Conservation (phyloP, 2,797 vertebrate genomes). For the Danio aesculapii region DNA sequence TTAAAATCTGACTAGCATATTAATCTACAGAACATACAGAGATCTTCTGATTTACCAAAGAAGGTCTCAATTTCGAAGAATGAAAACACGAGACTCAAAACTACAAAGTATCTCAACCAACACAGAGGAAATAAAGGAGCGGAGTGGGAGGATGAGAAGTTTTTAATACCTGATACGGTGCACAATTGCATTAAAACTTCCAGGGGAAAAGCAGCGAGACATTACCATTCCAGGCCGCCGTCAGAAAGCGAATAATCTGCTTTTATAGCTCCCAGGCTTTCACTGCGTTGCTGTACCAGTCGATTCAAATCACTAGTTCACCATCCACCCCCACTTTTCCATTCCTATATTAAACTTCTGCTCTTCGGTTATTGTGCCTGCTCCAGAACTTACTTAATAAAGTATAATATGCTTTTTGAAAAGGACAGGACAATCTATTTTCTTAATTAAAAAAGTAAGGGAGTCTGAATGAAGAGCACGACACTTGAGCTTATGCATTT, state of each 20-base stretch:
- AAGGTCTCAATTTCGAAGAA: constrained; percentile 13
- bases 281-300: constrained; percentile 50
- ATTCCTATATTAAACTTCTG: constrained; percentile 49
- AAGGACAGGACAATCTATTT: constrained; percentile 54
- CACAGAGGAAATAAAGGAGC: background rate
- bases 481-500: too few species aligned
- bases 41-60: constrained; percentile 54
- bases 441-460: constrained; percentile 54
- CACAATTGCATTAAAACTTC: constrained; percentile 58
- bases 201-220: constrained; percentile 37
- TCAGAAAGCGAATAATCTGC: constrained; percentile 54
- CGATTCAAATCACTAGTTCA: constrained; percentile 55
- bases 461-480: background rate
- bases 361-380: constrained; percentile 52
- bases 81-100: background rate
- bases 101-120: constrained; percentile 36
- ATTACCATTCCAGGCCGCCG: constrained; percentile 47
- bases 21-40: constrained; percentile 46
- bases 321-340: constrained; percentile 10
- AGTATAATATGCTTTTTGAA: constrained; percentile 59
- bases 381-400: constrained; percentile 58
- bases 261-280: constrained; percentile 56
- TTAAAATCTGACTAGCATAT: constrained; percentile 53
- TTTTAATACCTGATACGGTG: constrained; percentile 49
- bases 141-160: constrained; percentile 26